Evolutionary conservation across 1,140 invertebrate genomes (phyloP), one percentile per base, ranked within the genome.

Genomic region (Leptinotarsa lineolata): DNA sequence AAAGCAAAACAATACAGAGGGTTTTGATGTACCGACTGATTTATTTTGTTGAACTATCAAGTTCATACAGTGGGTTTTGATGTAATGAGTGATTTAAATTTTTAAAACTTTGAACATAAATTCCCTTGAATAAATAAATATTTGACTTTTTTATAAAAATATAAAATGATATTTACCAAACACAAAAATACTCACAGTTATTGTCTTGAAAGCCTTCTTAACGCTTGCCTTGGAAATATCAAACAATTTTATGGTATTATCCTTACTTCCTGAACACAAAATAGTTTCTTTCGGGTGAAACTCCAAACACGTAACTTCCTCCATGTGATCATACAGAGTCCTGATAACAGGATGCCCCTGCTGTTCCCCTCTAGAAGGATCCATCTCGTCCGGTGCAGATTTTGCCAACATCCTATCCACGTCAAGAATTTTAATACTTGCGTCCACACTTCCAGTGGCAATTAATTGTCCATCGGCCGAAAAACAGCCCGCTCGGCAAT

Each of bases 361-460:
- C 77, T 95, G 89, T 84, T 95, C 91, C 82, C 93, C 89, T 61
- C 93, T 88, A 30, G 84, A 84, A 16, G 90, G 91, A 77, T 92
- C 91, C 80, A 92, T 89, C 79, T 92, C 94, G 82, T 96, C 94
- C 3, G 94, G 93, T 6, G 93, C 93, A 3, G 93, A 94, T 82
- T 98, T 99, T 0, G 96, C 96, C 77, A 99, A 86, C 96, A 99
- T 99, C 77, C 96, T 88, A 81, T 99, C 97, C 2, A 99, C 97
- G 85, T 99, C 97, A 58, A 99, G 86, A 84, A 99, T 97, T 91
- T 99, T 99, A 69, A 99, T 99, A 75, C 97, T 99, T 4, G 97
- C 95, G 87, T 99, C 98, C 2, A 95, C 95, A 76, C 96, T 98
- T 21, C 98, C 98, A 2, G 97, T 99, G 1, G 97, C 97, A n/a